These are phyloP conservation scores for Bombus sibiricus DNA, from an alignment of 1,140 invertebrate species.

Conservation along the genomic window DNA sequence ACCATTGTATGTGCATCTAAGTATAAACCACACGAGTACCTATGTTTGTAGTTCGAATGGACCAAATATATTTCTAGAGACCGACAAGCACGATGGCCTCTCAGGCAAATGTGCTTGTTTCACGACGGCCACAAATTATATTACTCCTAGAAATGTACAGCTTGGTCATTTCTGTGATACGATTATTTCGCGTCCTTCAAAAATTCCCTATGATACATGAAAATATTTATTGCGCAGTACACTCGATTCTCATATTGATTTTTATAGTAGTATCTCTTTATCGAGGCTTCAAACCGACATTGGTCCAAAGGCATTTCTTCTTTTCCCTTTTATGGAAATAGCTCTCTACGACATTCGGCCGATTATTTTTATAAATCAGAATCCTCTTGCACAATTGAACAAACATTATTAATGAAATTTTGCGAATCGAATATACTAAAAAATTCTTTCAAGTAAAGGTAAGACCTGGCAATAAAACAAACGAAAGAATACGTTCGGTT, in stretches of 20 bases:
- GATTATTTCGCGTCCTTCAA: neutral
- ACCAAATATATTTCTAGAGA: neutral
- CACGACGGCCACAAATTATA: neutral
- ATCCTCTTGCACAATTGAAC: no score
- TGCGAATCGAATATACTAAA: accelerated
- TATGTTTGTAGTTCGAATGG: neutral
- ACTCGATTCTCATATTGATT: neutral
- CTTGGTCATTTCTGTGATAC: neutral
- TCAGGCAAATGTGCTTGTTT: neutral
- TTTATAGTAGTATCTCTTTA: neutral
- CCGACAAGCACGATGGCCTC: neutral
- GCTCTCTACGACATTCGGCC: no score
- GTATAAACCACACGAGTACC: neutral
- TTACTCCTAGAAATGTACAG: neutral
- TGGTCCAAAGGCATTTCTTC: neutral
- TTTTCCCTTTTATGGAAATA: no score
- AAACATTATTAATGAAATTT: accelerated
- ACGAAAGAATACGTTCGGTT: no score
- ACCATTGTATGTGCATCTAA: neutral
- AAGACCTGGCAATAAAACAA: no score
- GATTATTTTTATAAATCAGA: no score
- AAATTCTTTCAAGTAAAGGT: neutral
- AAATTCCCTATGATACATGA: neutral
- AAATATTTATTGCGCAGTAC: neutral
- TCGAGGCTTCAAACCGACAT: no score